These are phyloP conservation scores for Amblyraja radiata DNA, from an alignment of 2,797 vertebrate species.

Conservation along the genomic window DNA sequence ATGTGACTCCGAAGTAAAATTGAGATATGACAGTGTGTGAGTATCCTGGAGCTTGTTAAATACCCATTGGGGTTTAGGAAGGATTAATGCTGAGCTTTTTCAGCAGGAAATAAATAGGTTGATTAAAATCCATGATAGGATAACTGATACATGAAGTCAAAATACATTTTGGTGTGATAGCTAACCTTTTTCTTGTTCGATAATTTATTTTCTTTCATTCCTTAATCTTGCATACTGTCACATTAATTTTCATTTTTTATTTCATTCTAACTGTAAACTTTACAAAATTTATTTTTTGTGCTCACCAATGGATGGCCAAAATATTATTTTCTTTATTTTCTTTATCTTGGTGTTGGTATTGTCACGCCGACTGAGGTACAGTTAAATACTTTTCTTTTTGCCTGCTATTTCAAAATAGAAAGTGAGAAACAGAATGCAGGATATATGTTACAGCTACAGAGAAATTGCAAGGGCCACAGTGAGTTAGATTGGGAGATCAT, in stretches of 20 bases:
- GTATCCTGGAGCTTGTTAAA: neutral
- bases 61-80: neutral
- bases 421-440: no score
- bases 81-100: neutral
- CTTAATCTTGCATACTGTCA: neutral
- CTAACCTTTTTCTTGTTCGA: neutral
- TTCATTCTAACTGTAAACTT: neutral
- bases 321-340: no score
- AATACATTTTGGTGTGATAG: neutral
- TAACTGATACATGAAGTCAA: neutral
- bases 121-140: neutral
- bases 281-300: neutral
- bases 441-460: no score
- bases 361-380: no score
- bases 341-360: no score
- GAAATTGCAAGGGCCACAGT: no score
- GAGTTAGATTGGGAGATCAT: no score
- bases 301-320: neutral
- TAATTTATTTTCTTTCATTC: neutral
- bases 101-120: neutral
- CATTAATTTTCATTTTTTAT: neutral
- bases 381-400: no score
- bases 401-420: no score
- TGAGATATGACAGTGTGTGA: neutral
- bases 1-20: no score